A percentile compares a stretch with the other conserved stretches of the same genome.
phyloP scores from a whole-genome alignment of 2,888 invertebrate species.

The Drosophila paracracens region DNA sequence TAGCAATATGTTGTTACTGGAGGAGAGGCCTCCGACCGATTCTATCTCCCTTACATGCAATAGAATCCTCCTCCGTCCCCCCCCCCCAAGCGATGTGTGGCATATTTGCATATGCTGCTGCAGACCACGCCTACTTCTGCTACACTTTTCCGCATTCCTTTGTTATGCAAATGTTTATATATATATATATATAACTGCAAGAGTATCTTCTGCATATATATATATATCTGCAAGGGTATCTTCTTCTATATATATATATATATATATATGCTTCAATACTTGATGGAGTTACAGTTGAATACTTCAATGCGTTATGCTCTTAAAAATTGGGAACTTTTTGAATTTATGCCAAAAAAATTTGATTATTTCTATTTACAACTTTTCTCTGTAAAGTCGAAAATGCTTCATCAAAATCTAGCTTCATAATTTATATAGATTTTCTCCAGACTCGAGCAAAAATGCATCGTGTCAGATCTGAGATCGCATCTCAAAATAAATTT shows the following conservation, averaged over 20 bases:
- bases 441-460: too few relatives aligned
- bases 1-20: slow-evolving; percentile 59
- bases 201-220: background rate
- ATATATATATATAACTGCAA: background rate
- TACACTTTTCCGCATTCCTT: background rate
- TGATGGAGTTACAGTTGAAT: too few relatives aligned
- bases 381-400: too few relatives aligned
- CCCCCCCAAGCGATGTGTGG: background rate
- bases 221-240: background rate
- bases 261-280: too few relatives aligned
- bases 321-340: too few relatives aligned
- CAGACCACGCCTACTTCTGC: slow-evolving; percentile 1
- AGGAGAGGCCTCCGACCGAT: slow-evolving; percentile 23
- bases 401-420: background rate
- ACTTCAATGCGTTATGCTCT: too few relatives aligned
- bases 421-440: background rate
- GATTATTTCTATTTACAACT: too few relatives aligned
- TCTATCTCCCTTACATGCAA: background rate
- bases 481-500: background rate
- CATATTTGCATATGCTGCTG: background rate
- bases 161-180: background rate
- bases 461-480: background rate
- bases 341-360: too few relatives aligned
- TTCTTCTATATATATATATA: background rate
- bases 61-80: background rate